Percentiles rank a stretch among this genome's conserved stretches.
Conservation (phyloP, 2,113 vertebrate species). For the Pleuronectes platessa region DNA sequence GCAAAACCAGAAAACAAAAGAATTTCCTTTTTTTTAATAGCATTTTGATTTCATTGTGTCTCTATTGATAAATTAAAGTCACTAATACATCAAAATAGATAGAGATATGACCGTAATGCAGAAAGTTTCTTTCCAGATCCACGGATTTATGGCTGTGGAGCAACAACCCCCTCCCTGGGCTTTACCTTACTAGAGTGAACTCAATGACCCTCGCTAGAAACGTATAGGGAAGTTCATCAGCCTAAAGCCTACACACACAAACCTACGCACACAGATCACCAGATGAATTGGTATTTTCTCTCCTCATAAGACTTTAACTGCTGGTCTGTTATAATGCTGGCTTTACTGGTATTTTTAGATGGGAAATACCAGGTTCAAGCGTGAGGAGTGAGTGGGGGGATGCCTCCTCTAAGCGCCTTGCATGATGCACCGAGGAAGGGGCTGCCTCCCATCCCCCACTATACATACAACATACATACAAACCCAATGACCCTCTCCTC, state of each 20-base stretch:
- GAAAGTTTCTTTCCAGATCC: not conserved
- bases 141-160: conserved; percentile 16
- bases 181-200: conserved; percentile 38
- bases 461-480: conserved; percentile 59
- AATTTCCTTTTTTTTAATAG: too few relatives aligned
- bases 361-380: conserved; percentile 22
- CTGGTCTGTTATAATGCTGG: not conserved
- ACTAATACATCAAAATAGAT: not conserved
- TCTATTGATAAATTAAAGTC: not conserved
- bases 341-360: conserved; percentile 48
- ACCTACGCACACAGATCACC: not conserved
- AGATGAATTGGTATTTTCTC: conserved; percentile 9
- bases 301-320: conserved; percentile 1
- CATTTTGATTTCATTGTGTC: not conserved
- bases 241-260: not conserved
- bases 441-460: conserved; percentile 61
- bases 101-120: not conserved
- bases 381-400: conserved; percentile 4
- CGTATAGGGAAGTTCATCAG: conserved; percentile 9
- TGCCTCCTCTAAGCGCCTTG: conserved; percentile 29
- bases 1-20: too few relatives aligned
- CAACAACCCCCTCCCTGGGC: conserved; percentile 1
- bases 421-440: conserved; percentile 16
- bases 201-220: conserved; percentile 29
- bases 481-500: conserved; percentile 39